A percentile compares a stretch with the other conserved stretches of the same genome.
phyloP scores from a whole-genome alignment of 2,797 vertebrate species.

The Tympanoctomys barrerae region DNA sequence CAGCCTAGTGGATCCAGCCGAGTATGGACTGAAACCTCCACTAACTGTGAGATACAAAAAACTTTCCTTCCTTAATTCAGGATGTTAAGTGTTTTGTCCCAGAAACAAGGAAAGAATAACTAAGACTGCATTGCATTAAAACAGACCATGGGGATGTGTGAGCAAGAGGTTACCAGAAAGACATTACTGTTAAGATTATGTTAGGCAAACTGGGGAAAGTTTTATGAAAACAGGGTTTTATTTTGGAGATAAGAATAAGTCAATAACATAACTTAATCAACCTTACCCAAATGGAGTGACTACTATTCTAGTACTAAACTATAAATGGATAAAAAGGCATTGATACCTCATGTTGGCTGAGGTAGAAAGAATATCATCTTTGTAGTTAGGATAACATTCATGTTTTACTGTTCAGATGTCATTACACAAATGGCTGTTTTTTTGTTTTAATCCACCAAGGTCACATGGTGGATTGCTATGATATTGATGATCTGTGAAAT shows the following conservation, averaged over 20 bases:
- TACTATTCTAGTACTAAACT: not conserved
- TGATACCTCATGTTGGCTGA: not conserved
- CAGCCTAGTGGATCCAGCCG: no score
- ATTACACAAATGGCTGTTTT: not conserved
- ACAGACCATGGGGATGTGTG: fast-evolving
- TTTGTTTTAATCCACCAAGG: not conserved
- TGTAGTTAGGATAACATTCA: not conserved
- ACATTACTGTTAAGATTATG: not conserved
- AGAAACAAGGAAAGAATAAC: no score
- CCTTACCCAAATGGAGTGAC: not conserved
- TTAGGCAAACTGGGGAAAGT: not conserved
- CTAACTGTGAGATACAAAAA: no score
- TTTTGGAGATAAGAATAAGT: not conserved
- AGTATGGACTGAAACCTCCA: no score
- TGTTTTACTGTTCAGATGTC: not conserved
- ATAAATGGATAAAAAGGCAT: not conserved
- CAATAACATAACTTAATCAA: not conserved
- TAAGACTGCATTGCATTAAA: not conserved
- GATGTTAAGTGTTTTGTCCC: no score
- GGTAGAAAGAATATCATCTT: not conserved
- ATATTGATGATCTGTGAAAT: not conserved
- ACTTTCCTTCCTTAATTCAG: no score
- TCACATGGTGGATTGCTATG: not conserved
- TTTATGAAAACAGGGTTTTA: not conserved
- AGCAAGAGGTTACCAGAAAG: not conserved